Conservation (phyloP, 2,797 vertebrate species). For the Carcharodon carcharias region DNA sequence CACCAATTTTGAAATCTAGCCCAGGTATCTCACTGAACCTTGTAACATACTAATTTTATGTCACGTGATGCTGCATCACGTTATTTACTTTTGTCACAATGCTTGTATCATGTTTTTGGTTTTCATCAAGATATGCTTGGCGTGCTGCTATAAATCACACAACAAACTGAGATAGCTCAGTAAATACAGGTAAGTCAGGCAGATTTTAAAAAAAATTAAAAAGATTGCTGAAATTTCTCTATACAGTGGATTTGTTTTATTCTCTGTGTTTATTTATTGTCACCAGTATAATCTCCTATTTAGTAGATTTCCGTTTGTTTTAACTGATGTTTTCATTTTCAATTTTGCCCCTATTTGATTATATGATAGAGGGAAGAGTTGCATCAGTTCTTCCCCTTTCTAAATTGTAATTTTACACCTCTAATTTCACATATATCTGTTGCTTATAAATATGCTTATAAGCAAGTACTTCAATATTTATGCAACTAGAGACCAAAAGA, state of each 20-base stretch:
- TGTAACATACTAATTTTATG: slow-evolving; percentile 36
- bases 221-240: slow-evolving; percentile 28
- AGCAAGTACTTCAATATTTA: not conserved
- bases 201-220: slow-evolving; percentile 36
- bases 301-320: not conserved
- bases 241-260: not conserved
- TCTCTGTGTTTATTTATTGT: slow-evolving; percentile 14
- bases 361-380: not conserved
- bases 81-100: slow-evolving; percentile 36
- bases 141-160: slow-evolving; percentile 37
- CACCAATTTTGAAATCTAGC: not conserved
- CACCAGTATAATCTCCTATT: not conserved
- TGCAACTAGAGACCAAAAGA: not conserved
- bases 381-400: not conserved
- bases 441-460: not conserved
- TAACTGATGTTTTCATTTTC: not conserved
- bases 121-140: slow-evolving; percentile 35
- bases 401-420: not conserved
- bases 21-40: not conserved
- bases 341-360: not conserved
- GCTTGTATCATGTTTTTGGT: slow-evolving; percentile 35
- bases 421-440: not conserved
- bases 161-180: slow-evolving; percentile 35
- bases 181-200: slow-evolving; percentile 36
- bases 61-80: slow-evolving; percentile 13